Percentiles rank a stretch among this genome's conserved stretches.
Evolutionary conservation across 2,888 invertebrate genomes (phyloP).

Genomic region (Cheilosia pagana): DNA sequence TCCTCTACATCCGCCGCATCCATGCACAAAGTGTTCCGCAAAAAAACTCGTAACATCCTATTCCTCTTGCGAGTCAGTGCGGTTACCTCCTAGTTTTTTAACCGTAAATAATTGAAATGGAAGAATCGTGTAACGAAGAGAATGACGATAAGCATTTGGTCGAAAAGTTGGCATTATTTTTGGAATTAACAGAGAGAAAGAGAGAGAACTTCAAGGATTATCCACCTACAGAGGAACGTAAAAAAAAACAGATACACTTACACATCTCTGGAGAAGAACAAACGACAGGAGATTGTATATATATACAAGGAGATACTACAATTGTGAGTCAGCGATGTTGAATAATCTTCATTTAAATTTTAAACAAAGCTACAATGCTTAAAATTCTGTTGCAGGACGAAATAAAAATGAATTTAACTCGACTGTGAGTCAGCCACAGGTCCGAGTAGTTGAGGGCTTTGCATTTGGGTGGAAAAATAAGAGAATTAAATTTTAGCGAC

Average conservation of each 20-base stretch:
- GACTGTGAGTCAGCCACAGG: background rate
- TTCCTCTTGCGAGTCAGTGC: background rate
- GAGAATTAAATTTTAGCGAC: background rate
- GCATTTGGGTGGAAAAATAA: background rate
- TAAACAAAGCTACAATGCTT: conserved; percentile 27
- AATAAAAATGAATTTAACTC: conserved; percentile 20
- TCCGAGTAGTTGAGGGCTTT: background rate
- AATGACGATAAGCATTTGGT: conserved; percentile 62
- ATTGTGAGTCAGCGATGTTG: conserved; percentile 47
- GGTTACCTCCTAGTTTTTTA: conserved; percentile 32
- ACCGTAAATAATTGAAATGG: conserved; percentile 49
- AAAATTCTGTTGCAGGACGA: conserved; percentile 19
- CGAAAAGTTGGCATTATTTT: conserved; percentile 45
- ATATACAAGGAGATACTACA: conserved; percentile 18
- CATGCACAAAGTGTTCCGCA: background rate
- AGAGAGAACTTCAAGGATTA: conserved; percentile 41
- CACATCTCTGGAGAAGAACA: conserved; percentile 17
- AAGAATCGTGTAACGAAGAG: conserved; percentile 41
- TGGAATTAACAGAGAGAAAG: conserved; percentile 5
- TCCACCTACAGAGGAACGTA: background rate
- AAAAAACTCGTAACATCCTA: background rate
- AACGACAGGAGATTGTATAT: background rate
- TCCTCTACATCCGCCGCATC: background rate
- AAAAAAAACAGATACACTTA: conserved; percentile 4
- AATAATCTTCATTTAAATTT: conserved; percentile 63